phyloP scores from a whole-genome alignment of 1,140 invertebrate genomes.

The Caenorhabditis latens region DNA sequence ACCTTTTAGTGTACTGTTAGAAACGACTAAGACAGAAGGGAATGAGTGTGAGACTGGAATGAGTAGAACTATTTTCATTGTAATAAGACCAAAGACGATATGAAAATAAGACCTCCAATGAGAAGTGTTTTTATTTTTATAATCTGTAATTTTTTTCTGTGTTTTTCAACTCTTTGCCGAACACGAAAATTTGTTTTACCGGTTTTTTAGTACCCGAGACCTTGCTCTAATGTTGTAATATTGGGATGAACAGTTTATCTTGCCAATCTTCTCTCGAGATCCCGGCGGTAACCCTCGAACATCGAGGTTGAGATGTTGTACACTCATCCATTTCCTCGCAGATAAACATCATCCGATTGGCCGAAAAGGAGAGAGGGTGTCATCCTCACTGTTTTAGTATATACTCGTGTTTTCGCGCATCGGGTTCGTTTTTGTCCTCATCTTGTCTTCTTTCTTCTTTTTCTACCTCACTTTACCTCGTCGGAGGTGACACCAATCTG shows the following conservation, averaged over 20 bases:
- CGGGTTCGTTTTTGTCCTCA: background rate
- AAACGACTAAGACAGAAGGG: background rate
- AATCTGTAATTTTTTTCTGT: background rate
- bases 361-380: conserved; percentile 34
- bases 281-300: background rate
- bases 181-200: too few relatives aligned
- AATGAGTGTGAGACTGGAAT: conserved; percentile 14
- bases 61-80: background rate
- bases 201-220: too few relatives aligned
- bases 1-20: conserved; percentile 19
- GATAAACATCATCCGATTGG: conserved; percentile 46
- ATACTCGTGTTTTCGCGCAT: conserved; percentile 52
- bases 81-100: background rate
- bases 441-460: background rate
- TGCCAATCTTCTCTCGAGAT: conserved; percentile 19
- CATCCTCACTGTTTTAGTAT: conserved; percentile 48
- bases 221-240: too few relatives aligned
- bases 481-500: background rate
- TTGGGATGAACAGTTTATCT: too few relatives aligned
- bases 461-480: background rate
- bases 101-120: background rate
- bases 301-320: conserved; percentile 27
- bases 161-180: too few relatives aligned
- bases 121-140: too few relatives aligned
- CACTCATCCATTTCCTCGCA: conserved; percentile 36